These are phyloP conservation scores for Drosophila mayri DNA, from an alignment of 1,140 invertebrate genomes.

Conservation along the genomic window DNA sequence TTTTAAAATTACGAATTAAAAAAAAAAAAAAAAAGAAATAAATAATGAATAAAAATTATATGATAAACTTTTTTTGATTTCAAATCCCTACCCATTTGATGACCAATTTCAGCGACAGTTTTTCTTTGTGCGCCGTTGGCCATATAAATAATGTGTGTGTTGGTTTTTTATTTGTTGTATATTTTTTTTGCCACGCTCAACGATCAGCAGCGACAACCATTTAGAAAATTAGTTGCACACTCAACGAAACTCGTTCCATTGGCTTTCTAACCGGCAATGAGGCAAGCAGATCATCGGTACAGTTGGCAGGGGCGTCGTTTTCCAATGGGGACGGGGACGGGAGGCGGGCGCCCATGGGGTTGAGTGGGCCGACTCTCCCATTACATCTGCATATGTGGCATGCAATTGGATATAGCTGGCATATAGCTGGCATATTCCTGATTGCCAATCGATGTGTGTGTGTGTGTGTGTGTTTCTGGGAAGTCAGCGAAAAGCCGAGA, in stretches of 20 bases:
- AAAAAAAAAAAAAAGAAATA: not conserved
- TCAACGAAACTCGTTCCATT: conserved; percentile 76
- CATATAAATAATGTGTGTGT: conserved; percentile 21
- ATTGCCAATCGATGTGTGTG: conserved; percentile 17
- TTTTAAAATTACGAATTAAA: not conserved
- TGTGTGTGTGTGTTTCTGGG: conserved; percentile 7
- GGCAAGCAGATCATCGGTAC: conserved; percentile 40
- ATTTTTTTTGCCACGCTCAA: conserved; percentile 62
- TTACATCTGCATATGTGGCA: conserved; percentile 52
- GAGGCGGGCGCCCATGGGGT: not conserved
- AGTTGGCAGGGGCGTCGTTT: conserved; percentile 17
- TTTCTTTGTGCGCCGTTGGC: conserved; percentile 29
- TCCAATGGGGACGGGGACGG: not conserved
- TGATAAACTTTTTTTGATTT: conserved; percentile 2
- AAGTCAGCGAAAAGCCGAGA: conserved; percentile 20
- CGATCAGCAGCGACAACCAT: conserved; percentile 67
- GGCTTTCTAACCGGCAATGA: conserved; percentile 71
- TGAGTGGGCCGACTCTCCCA: conserved; percentile 32
- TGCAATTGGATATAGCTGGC: conserved; percentile 44
- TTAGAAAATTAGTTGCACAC: conserved; percentile 81
- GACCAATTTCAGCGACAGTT: conserved; percentile 32
- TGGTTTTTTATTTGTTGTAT: conserved; percentile 23
- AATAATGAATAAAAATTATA: too few species aligned
- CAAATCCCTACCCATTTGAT: conserved; percentile 16
- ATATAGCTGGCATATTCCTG: conserved; percentile 47